Evolutionary conservation across 2,113 vertebrate species (phyloP).

Genomic region (Notarius quadriscutis): DNA sequence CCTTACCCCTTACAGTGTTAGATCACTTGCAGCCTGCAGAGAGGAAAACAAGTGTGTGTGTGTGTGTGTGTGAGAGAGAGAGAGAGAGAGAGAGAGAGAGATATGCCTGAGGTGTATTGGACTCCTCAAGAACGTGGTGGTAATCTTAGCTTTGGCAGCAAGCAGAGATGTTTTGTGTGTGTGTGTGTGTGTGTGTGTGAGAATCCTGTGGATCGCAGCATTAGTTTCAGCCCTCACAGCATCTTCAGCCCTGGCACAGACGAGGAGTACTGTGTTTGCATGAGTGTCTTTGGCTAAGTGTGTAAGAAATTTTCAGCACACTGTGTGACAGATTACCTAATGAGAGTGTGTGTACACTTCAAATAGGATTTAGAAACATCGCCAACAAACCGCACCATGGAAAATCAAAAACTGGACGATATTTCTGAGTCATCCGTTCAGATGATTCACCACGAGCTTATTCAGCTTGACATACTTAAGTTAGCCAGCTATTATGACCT

Average conservation of each 20-base stretch:
- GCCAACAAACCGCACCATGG: neutral
- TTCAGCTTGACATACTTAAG: neutral
- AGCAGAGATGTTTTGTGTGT: constrained; percentile 26
- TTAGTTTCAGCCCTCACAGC: constrained; percentile 41
- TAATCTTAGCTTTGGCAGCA: constrained; percentile 47
- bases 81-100: neutral
- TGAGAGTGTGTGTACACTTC: constrained; percentile 22
- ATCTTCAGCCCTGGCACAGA: constrained; percentile 40
- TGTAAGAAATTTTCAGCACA: constrained; percentile 27
- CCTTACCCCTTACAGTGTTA: constrained; percentile 35
- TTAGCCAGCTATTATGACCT: neutral
- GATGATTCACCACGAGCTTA: neutral
- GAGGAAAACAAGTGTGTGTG: neutral
- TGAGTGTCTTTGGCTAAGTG: constrained; percentile 30
- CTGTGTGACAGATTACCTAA: constrained; percentile 29
- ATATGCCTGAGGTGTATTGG: constrained; percentile 37
- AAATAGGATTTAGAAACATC: constrained; percentile 13
- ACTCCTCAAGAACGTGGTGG: constrained; percentile 41
- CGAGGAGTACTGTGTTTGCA: constrained; percentile 4
- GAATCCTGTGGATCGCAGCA: constrained; percentile 31
- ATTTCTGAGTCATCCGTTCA: neutral
- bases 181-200: neutral
- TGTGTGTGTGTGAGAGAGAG: neutral
- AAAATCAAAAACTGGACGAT: neutral
- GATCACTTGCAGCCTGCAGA: constrained; percentile 12